A percentile compares a stretch with the other conserved stretches of the same genome.
Conservation (phyloP, 2,797 vertebrate species). For the Paratrypauchen microcephalus region DNA sequence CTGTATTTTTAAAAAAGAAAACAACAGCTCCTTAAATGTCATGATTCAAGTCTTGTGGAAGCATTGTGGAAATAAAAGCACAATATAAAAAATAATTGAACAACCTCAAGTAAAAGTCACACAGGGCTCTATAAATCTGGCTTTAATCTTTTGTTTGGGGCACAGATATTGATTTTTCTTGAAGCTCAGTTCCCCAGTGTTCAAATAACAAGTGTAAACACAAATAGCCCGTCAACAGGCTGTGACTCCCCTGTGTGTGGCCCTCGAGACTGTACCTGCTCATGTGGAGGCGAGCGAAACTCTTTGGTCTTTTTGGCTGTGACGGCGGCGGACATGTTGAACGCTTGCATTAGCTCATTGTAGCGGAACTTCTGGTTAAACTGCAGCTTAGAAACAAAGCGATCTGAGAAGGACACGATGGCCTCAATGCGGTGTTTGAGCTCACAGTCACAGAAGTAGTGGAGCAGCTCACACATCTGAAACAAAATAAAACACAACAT, state of each 20-base stretch:
- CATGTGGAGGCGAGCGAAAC: constrained; percentile 96
- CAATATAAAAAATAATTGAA: constrained; percentile 13
- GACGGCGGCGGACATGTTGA: constrained; percentile 97
- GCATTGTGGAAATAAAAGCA: constrained; percentile 13
- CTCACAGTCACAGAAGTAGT: constrained; percentile 98
- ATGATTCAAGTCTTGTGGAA: constrained; percentile 9
- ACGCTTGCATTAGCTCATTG: constrained; percentile 95
- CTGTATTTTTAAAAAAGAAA: neutral
- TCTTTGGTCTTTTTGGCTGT: constrained; percentile 97
- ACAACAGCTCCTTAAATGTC: neutral
- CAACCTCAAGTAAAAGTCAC: constrained; percentile 19
- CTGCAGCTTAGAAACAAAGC: constrained; percentile 93
- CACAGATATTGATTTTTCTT: constrained; percentile 11
- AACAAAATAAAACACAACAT: neutral
- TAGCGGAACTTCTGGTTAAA: constrained; percentile 97
- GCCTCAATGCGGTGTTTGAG: constrained; percentile 95
- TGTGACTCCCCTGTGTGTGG: neutral
- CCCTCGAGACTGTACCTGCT: constrained; percentile 81
- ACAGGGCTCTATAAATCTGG: neutral
- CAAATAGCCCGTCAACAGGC: constrained; percentile 15
- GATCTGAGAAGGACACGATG: constrained; percentile 94
- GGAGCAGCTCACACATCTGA: constrained; percentile 97
- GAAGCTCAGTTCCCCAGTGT: constrained; percentile 1
- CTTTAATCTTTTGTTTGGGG: constrained; percentile 9
- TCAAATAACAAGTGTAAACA: constrained; percentile 15